phyloP scores from a whole-genome alignment of 1,140 invertebrate species.

The silkworm (Bombyx mori) region DNA sequence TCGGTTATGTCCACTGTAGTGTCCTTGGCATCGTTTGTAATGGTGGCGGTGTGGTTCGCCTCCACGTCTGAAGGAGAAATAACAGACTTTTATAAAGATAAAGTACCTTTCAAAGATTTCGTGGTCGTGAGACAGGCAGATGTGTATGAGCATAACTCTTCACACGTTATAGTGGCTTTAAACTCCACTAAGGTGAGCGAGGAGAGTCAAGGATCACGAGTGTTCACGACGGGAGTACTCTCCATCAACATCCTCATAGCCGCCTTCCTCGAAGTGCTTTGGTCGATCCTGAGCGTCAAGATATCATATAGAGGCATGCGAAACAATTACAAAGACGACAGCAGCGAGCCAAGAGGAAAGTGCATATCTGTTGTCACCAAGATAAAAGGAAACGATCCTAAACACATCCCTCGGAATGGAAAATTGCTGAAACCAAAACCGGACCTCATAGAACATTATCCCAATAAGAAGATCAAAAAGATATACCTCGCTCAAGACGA shows the following conservation, averaged over 20 bases:
- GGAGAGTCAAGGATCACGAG: conserved; percentile 25
- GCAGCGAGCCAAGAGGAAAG: conserved; percentile 49
- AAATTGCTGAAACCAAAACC: conserved; percentile 59
- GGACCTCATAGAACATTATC: conserved; percentile 70
- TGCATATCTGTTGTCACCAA: conserved; percentile 67
- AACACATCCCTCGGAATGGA: conserved; percentile 56
- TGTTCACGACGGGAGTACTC: conserved; percentile 61
- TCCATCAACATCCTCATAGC: conserved; percentile 74
- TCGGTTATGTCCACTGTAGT: conserved; percentile 64
- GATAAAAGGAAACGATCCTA: conserved; percentile 67
- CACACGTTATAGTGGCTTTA: conserved; percentile 45
- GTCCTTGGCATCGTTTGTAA: conserved; percentile 47
- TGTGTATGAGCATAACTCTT: conserved; percentile 45
- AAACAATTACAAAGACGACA: conserved; percentile 72
- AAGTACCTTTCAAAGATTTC: conserved; percentile 50
- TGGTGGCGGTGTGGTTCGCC: conserved; percentile 52
- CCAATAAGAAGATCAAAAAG: conserved; percentile 67
- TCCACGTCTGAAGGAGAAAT: conserved; percentile 40
- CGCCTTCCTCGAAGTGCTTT: conserved; percentile 72
- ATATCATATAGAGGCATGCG: conserved; percentile 75
- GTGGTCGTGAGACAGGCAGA: conserved; percentile 48
- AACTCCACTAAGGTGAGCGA: conserved; percentile 28
- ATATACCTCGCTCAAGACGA: conserved; percentile 69
- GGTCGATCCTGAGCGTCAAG: conserved; percentile 73
- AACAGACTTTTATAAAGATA: conserved; percentile 55